Evolutionary conservation across 2,888 invertebrate genomes (phyloP), one percentile per base, ranked within the genome.

Genomic region (Corythucha ciliata): DNA sequence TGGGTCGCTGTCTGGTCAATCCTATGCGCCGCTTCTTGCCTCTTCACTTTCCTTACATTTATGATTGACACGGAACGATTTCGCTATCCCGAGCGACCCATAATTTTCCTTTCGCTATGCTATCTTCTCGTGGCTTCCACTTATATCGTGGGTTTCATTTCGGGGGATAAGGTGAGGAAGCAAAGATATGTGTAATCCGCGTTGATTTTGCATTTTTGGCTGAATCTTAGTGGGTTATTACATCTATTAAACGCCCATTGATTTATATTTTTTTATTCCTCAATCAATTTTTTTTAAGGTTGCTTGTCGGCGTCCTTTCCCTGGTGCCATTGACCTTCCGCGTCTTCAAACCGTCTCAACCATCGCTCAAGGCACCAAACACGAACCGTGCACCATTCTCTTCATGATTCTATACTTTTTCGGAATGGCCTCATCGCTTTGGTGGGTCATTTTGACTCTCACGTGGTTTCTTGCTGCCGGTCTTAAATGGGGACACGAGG

Each of bases 381-480:
- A 81, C 68, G 82, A 83, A 68, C 72, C 78, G 63, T 96, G 94
- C 69, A 93, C 94, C 29, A 84, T 96, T 57, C 77, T 94, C 52
- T 96, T 96, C 70, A 93, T 96, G 92, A 78, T 92, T 64, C 78
- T 93, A 39, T 91, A 91, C 71, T 94, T 93, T 73, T 94, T 93
- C 69, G 86, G 87, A 66, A 93, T 93, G 90, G 91, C 93, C 22
- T 90, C 90, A 39, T 90, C 88, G 66, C 89, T 94, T 64, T 94
- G 96, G 94, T 96, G 94, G 94, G 92, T 94, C 47, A 82, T 94
- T 62, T 72, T 96, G 64, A 92, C 94, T 16, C 75, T 96, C 57
- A 93, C 94, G 49, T 96, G 94, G 94, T 94, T 93, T 71, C 72
- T 96, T 64, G 91, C 93, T 34, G 93, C 94, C 55, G 93, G 93